Evolutionary conservation across 2,888 invertebrate genomes (phyloP).

Genomic region (Chydorus sphaericus): DNA sequence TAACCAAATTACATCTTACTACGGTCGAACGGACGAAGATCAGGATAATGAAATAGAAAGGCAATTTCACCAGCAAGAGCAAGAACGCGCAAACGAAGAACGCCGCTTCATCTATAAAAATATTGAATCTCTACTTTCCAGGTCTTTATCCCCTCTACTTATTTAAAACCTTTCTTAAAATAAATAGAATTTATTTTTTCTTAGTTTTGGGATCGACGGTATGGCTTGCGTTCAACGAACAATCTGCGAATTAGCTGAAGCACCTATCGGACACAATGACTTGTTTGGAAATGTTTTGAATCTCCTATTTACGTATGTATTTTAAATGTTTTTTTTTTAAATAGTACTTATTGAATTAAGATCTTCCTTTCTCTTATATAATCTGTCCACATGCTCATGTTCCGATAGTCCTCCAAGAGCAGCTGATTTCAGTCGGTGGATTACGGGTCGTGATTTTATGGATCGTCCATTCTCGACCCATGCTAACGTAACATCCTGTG

Average conservation of each 20-base stretch:
- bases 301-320: background rate
- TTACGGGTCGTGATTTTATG: background rate
- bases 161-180: background rate
- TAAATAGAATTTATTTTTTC: background rate
- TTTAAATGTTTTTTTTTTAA: background rate
- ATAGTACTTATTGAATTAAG: background rate
- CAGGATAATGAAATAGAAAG: background rate
- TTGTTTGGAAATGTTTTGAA: conserved; percentile 36
- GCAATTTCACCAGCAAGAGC: background rate
- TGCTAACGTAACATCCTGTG: background rate
- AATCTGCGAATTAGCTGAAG: conserved; percentile 58
- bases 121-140: background rate
- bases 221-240: conserved; percentile 54
- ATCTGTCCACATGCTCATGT: too few relatives aligned
- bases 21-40: background rate
- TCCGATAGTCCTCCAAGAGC: background rate
- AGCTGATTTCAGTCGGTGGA: background rate
- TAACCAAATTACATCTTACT: background rate
- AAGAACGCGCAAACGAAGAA: conserved; percentile 4
- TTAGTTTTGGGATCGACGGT: conserved; percentile 44
- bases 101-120: background rate
- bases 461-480: background rate
- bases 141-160: too few relatives aligned
- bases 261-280: conserved; percentile 50
- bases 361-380: background rate